Conservation (phyloP, 2,888 invertebrate genomes). For the Sisyra terminalis region DNA sequence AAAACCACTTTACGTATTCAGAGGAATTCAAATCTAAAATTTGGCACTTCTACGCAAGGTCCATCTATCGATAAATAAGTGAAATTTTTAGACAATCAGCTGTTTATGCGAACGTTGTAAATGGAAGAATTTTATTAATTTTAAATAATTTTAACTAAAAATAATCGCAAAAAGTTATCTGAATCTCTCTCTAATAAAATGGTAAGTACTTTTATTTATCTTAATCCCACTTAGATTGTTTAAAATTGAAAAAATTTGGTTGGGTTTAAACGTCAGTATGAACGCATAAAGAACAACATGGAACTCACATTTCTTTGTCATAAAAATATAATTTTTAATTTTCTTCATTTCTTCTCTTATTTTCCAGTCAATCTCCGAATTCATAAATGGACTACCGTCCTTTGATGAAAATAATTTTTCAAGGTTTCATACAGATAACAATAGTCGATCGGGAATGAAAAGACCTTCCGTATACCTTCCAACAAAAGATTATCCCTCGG, state of each 20-base stretch:
- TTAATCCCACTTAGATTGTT: background rate
- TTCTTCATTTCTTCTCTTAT: conserved; percentile 7
- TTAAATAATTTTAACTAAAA: background rate
- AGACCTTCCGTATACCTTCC: conserved; percentile 83
- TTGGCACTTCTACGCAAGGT: no score
- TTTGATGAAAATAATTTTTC: conserved; percentile 86
- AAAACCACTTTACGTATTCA: conserved; percentile 1
- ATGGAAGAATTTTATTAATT: background rate
- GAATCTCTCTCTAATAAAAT: background rate
- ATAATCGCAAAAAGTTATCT: background rate
- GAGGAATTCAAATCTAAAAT: no score
- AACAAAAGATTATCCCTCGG: conserved; percentile 82
- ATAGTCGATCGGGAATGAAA: conserved; percentile 64
- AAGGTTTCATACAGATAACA: conserved; percentile 74
- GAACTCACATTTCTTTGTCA: background rate
- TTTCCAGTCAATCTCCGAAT: conserved; percentile 71
- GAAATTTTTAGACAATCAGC: background rate
- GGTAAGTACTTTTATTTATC: background rate
- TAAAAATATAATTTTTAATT: background rate
- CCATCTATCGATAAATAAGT: no score
- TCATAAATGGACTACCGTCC: conserved; percentile 79
- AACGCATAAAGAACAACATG: background rate
- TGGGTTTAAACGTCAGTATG: background rate
- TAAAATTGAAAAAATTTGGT: background rate
- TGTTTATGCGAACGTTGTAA: background rate